Conservation (phyloP, 2,113 vertebrate genomes). For the Malurus cyaneus region DNA sequence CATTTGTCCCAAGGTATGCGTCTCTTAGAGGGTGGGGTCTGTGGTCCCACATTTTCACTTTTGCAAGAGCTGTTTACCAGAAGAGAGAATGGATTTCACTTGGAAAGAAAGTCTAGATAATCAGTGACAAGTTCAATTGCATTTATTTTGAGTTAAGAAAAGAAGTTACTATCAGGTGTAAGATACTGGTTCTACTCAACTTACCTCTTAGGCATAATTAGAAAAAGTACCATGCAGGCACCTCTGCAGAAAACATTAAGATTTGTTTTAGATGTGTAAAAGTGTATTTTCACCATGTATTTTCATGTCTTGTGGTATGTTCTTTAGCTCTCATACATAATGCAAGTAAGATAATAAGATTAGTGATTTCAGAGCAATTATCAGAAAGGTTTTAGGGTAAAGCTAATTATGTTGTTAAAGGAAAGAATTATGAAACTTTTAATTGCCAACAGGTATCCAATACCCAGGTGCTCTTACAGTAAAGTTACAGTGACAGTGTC, state of each 20-base stretch:
- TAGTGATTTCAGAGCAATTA: not conserved
- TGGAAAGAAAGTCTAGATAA: not conserved
- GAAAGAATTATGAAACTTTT: not conserved
- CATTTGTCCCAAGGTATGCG: not conserved
- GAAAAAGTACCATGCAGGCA: not conserved
- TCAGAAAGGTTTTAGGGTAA: not conserved
- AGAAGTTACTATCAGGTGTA: not conserved
- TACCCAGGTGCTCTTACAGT: not conserved
- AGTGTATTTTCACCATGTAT: not conserved
- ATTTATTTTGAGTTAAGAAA: not conserved
- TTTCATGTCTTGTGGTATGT: not conserved
- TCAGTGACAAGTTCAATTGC: not conserved
- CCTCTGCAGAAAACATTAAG: not conserved
- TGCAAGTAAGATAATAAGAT: not conserved
- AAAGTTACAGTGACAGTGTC: not conserved
- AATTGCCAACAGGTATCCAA: not conserved
- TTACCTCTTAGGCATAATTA: not conserved
- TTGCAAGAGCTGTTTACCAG: not conserved
- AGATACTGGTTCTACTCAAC: not conserved
- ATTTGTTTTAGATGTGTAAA: not conserved
- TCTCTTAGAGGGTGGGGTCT: not conserved
- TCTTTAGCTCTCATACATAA: not conserved
- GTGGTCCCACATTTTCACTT: not conserved
- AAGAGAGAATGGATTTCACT: not conserved
- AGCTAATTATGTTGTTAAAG: not conserved